Base-by-base conservation (phyloP, 2,888 invertebrate species). In the Drosophila nigricruria region DNA sequence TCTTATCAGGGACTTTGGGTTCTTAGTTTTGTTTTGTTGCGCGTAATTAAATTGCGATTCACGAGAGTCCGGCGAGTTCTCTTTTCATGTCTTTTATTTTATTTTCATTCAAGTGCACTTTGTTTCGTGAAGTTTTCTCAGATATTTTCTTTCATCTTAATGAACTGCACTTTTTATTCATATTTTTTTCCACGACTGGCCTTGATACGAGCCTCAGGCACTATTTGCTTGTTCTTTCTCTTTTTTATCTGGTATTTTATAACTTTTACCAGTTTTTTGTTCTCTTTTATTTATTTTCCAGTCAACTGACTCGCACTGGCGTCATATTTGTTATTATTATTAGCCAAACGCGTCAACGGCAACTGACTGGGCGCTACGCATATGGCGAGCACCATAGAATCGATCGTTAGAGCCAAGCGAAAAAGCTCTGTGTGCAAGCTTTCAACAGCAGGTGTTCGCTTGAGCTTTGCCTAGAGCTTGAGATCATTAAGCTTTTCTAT, bases 251-350 rank as follows among this genome's bases (percentile, higher is more conserved):
- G 23, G 34, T 36, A 12, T 32, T 59, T 56, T 56, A 40, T 50
- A 67, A 58, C 43, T 25, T 69, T 77, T 45, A 18, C 38, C 16
- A 53, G 25, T 10, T 53, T n/a, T n/a, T 12, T 25, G 32, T 34
- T 50, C 27, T 36, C 47, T 49, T 30, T 49, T 49, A 49, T 49
- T 52, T 52, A 36, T 36, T 52, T 36, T 52, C 52, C 64, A 47
- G 74, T 63, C 70, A 65, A 67, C 43, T 74, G 83, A 59, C 62
- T 59, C 56, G 79, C 70, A 54, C 66, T 74, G 70, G 52, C 71
- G 69, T 73, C 80, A 73, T 78, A 49, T 84, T 83, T 88, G 75
- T 76, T 78, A 66, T 88, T 88, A 82, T 85, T 84, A 81, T 87
- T 84, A 72, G 73, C 50, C 72, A 81, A 79, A 81, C 81, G 87